phyloP scores from a whole-genome alignment of 1,140 invertebrate species.

The Panagrolaimus sp. region DNA sequence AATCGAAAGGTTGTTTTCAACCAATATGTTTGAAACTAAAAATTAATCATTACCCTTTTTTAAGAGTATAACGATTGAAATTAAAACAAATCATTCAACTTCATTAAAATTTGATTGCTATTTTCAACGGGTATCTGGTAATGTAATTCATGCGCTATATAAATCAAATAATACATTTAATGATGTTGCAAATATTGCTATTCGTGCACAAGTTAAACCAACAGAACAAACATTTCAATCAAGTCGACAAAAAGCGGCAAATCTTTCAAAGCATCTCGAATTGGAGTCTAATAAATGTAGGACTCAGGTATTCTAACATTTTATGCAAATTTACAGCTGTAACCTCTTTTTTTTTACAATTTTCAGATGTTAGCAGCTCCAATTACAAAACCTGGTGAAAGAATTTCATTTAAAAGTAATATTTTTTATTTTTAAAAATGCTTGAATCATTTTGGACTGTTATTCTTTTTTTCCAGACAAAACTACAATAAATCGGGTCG shows the following conservation, averaged over 20 bases:
- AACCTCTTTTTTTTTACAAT: too few relatives aligned
- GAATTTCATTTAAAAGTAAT: slow-evolving; percentile 2
- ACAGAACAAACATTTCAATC: slow-evolving; percentile 1
- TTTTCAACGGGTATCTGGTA: not conserved
- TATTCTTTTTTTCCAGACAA: not conserved
- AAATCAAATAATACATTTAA: not conserved
- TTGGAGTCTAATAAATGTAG: not conserved
- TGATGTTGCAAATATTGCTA: slow-evolving; percentile 8
- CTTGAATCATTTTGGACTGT: not conserved
- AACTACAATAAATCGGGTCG: not conserved
- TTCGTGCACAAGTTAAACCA: slow-evolving; percentile 1
- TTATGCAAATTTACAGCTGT: not conserved
- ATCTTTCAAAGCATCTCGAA: not conserved
- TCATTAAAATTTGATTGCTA: slow-evolving; percentile 6
- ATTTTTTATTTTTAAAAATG: not conserved
- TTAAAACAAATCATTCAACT: not conserved
- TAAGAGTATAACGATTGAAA: slow-evolving; percentile 8
- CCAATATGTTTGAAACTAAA: not conserved
- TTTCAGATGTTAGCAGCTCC: slow-evolving; percentile 5
- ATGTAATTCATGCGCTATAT: not conserved
- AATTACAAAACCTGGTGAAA: slow-evolving; percentile 6
- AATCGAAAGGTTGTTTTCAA: not conserved
- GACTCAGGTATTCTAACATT: not conserved
- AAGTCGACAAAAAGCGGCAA: not conserved
- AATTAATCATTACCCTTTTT: not conserved